These are phyloP conservation scores for Perca flavescens DNA, from an alignment of 2,113 vertebrate species.

Conservation along the genomic window DNA sequence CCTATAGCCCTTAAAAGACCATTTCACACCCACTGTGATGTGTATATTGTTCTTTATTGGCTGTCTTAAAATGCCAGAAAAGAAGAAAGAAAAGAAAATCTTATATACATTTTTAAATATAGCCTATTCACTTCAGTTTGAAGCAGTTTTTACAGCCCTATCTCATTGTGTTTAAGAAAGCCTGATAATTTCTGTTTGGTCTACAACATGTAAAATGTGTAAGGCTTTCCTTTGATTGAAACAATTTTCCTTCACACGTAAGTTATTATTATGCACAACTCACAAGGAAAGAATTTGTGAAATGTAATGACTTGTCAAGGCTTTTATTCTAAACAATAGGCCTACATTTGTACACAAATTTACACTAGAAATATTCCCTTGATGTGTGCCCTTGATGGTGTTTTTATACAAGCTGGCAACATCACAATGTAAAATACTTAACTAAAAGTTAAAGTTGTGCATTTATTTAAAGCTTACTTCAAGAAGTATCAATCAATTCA, in stretches of 20 bases:
- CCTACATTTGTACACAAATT: neutral
- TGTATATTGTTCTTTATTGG: neutral
- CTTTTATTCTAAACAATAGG: neutral
- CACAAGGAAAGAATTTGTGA: neutral
- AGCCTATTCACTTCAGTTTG: neutral
- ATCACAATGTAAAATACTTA: neutral
- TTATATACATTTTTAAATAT: neutral
- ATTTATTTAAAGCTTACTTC: neutral
- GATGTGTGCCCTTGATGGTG: neutral
- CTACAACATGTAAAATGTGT: neutral
- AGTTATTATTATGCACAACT: neutral
- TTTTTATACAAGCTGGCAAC: neutral
- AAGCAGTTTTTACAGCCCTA: neutral
- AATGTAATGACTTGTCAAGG: neutral
- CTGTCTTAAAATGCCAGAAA: slow-evolving; percentile 1
- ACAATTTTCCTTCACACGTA: neutral
- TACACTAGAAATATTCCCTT: neutral
- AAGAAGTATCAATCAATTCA: neutral
- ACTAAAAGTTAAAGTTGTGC: neutral
- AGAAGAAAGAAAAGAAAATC: neutral
- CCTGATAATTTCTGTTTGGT: neutral
- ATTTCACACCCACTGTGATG: slow-evolving; percentile 33
- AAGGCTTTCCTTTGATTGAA: neutral
- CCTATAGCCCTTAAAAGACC: neutral
- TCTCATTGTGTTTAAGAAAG: neutral